phyloP scores from a whole-genome alignment of 2,113 vertebrate genomes.

The Poicephalus gulielmi region DNA sequence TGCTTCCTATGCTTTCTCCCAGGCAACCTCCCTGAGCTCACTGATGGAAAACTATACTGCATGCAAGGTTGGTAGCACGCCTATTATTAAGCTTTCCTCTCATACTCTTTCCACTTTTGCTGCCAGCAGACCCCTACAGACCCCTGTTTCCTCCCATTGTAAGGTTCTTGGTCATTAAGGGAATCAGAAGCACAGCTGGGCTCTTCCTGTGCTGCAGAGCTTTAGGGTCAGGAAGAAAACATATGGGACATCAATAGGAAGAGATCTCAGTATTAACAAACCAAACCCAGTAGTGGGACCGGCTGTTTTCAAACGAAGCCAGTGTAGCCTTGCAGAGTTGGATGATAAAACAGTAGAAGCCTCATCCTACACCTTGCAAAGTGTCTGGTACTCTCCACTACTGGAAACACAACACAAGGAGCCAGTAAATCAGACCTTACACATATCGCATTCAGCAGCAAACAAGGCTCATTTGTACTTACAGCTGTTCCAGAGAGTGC shows the following conservation, averaged over 20 bases:
- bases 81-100: not conserved
- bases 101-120: not conserved
- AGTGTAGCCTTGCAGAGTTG: not conserved
- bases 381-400: not conserved
- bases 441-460: not conserved
- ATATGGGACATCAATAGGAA: not conserved
- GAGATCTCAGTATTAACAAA: not conserved
- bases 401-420: not conserved
- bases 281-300: not conserved
- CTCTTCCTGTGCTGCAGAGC: not conserved
- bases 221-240: not conserved
- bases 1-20: not conserved
- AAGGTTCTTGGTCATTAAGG: not conserved
- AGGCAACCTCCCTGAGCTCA: not conserved
- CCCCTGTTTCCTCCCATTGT: not conserved
- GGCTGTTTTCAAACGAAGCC: not conserved
- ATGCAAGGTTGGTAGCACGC: not conserved
- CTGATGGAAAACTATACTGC: not conserved
- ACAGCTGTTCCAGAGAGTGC: conserved; percentile 93
- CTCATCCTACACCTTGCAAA: not conserved
- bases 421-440: not conserved
- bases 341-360: not conserved
- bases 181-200: not conserved
- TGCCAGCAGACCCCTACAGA: not conserved
- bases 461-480: conserved; percentile 71